A percentile compares a stretch with the other conserved stretches of the same genome.
These are phyloP conservation scores for Diabrotica undecimpunctata DNA, from an alignment of 1,140 invertebrate species.

Conservation along the genomic window DNA sequence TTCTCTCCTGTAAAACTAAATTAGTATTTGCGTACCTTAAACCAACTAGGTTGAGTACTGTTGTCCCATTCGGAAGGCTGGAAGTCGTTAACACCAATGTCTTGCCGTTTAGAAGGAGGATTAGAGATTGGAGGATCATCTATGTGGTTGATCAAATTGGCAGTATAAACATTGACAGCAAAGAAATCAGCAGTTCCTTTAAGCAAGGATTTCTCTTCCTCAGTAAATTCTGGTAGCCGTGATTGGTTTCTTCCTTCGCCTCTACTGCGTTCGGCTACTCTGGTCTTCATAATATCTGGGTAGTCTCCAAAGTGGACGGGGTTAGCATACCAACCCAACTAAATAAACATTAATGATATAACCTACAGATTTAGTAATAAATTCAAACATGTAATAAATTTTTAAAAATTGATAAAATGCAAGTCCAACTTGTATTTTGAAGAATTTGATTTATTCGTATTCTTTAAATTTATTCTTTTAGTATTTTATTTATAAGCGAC, in stretches of 20 bases:
- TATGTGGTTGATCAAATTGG: neutral
- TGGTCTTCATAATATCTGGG: conserved; percentile 16
- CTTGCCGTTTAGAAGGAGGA: neutral
- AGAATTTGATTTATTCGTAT: no score
- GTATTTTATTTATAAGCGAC: no score
- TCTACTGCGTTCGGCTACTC: conserved; percentile 12
- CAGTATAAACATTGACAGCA: conserved; percentile 37
- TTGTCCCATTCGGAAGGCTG: conserved; percentile 3
- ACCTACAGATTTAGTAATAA: neutral
- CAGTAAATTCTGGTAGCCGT: conserved; percentile 20
- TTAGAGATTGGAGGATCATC: neutral
- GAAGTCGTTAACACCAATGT: neutral
- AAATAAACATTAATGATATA: neutral
- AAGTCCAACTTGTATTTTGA: no score
- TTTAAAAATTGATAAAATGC: no score
- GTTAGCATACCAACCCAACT: conserved; percentile 41
- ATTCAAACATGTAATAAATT: no score
- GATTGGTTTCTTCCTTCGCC: conserved; percentile 7
- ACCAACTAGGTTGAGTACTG: neutral
- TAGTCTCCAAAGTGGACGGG: conserved; percentile 50
- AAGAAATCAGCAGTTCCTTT: conserved; percentile 19
- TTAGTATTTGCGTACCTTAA: neutral
- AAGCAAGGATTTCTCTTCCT: conserved; percentile 10
- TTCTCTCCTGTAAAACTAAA: no score
- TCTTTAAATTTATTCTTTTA: no score